Conservation (phyloP, 2,113 vertebrate genomes). For the Bettongia penicillata region DNA sequence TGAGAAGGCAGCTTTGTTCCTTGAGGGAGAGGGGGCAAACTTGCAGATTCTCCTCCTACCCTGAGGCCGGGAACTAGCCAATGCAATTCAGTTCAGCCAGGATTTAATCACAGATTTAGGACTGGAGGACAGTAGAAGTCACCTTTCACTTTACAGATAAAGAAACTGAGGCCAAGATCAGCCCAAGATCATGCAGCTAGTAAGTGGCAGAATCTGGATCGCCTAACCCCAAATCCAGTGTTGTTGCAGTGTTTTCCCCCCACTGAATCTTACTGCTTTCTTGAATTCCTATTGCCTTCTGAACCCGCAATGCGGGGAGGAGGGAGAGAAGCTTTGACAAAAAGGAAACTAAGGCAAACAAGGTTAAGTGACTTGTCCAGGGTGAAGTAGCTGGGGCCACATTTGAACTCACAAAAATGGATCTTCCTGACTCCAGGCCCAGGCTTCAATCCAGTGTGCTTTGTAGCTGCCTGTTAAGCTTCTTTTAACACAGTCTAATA, state of each 20-base stretch:
- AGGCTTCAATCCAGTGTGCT: neutral
- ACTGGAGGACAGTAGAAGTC: neutral
- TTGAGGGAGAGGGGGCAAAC: neutral
- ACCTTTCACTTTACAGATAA: neutral
- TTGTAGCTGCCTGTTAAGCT: too few relatives aligned
- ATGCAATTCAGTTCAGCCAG: neutral
- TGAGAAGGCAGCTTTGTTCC: conserved; percentile 40
- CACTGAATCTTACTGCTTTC: too few relatives aligned
- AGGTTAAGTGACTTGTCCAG: neutral
- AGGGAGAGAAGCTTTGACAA: neutral
- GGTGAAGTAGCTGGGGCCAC: neutral
- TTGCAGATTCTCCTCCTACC: neutral
- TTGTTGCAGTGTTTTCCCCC: neutral
- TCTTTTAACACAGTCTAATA: too few relatives aligned
- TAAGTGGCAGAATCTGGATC: neutral
- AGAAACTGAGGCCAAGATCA: conserved; percentile 2
- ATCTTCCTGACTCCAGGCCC: neutral
- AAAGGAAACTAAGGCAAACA: neutral
- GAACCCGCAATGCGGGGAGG: neutral
- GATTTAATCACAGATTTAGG: neutral
- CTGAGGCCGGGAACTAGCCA: neutral
- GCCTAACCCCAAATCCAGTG: neutral
- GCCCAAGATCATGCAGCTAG: neutral
- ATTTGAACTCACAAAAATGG: neutral
- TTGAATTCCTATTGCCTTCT: neutral